A percentile compares a stretch with the other conserved stretches of the same genome.
These are phyloP conservation scores for Rhinoderma darwinii DNA, from an alignment of 2,113 vertebrate genomes.

Conservation along the genomic window DNA sequence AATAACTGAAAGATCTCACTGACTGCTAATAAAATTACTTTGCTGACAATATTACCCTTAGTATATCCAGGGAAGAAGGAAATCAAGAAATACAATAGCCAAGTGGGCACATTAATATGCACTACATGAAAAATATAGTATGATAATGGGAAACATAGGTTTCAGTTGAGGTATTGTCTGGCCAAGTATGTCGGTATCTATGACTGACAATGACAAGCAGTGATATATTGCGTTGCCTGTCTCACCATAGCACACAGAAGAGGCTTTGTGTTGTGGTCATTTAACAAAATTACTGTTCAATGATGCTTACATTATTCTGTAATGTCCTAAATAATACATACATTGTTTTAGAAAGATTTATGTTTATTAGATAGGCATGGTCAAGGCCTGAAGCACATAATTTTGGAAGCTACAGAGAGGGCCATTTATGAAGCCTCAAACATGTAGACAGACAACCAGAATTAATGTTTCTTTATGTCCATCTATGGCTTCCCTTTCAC, in stretches of 20 bases:
- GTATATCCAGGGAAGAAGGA: not conserved
- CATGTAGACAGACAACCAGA: no score
- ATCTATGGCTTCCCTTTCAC: no score
- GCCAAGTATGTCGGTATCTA: not conserved
- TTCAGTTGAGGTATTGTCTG: not conserved
- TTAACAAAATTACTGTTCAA: not conserved
- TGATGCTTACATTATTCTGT: not conserved
- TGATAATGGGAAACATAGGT: not conserved
- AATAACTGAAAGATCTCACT: not conserved
- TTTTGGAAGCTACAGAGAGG: not conserved
- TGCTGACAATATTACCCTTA: not conserved
- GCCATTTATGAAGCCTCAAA: not conserved
- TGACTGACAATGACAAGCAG: not conserved
- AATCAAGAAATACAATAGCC: not conserved
- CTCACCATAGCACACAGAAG: not conserved
- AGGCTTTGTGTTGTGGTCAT: not conserved
- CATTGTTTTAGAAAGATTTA: not conserved
- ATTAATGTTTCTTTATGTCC: no score
- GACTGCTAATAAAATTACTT: not conserved
- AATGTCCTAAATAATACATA: not conserved
- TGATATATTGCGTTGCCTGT: conserved; percentile 3
- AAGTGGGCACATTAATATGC: not conserved
- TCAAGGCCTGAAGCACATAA: not conserved
- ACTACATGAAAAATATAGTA: not conserved
- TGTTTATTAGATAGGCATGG: not conserved